Evolutionary conservation across 2,113 vertebrate species (phyloP), one percentile per base, ranked within the genome.

Genomic region (Lasiurus cinereus): DNA sequence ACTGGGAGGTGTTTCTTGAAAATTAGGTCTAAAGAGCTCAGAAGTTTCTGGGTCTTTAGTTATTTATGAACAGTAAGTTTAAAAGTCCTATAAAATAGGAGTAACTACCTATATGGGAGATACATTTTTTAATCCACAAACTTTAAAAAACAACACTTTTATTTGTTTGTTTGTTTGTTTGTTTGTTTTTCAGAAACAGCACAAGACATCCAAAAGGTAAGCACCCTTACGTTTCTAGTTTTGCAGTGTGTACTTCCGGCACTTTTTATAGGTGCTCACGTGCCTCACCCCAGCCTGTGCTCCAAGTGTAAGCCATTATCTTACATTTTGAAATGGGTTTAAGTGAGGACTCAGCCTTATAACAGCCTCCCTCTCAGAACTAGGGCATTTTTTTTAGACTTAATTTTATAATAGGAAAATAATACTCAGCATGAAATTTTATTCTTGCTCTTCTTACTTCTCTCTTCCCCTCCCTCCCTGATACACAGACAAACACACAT

Each of bases 121-220:
- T 94, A 8, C n/a, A 66, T 93, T 93, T 93, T 97, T 73, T 95
- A 84, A 90, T 92, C 69, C 78, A 93, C 48, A 74, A 48, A 70
- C 9, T 72, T 93, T 13, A 82, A 74, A 18, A 67, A 52, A 22
- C 10, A 73, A 29, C 4, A 8, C 3, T 8, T 46, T 39, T 39
- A 39, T 39, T 39, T 39, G n/a, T n/a, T n/a, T n/a, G n/a, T n/a
- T n/a, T n/a, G n/a, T n/a, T n/a, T n/a, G n/a, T n/a, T n/a, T n/a
- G n/a, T n/a, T n/a, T n/a, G n/a, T n/a, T 79, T 89, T 64, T 94
- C 98, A 99, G 99, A 98, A 97, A 94, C 98, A 86, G 98, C 98
- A 88, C 98, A 98, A 83, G 99, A 99, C 11, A 98, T 98, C n/a
- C 99, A 99, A 96, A 99, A 99, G 99, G 99, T 99, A 98, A 98